A percentile compares a stretch with the other conserved stretches of the same genome.
These are phyloP conservation scores for Alaudala cheleensis DNA, from an alignment of 2,113 vertebrate genomes.

Conservation along the genomic window DNA sequence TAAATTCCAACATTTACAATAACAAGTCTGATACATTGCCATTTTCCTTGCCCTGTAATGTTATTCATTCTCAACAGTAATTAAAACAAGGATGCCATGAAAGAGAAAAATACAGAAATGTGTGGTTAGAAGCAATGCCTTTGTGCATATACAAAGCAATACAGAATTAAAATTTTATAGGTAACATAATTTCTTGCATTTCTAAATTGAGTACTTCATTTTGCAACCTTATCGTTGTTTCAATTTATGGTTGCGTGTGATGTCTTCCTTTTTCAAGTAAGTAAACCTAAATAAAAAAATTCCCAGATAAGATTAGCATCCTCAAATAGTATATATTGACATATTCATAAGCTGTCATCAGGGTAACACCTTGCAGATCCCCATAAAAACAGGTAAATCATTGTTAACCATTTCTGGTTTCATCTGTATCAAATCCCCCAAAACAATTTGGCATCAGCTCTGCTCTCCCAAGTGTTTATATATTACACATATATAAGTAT, in stretches of 20 bases:
- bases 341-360: background rate
- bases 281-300: background rate
- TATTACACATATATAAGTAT: background rate
- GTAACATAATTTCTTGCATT: slow-evolving; percentile 21
- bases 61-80: slow-evolving; percentile 20
- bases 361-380: background rate
- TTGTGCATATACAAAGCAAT: slow-evolving; percentile 25
- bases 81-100: slow-evolving; percentile 38
- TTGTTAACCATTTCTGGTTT: background rate
- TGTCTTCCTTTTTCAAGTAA: background rate
- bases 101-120: slow-evolving; percentile 29
- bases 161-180: slow-evolving; percentile 51
- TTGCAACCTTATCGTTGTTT: background rate
- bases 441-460: background rate
- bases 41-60: slow-evolving; percentile 14
- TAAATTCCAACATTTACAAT: background rate
- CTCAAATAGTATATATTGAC: background rate
- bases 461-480: background rate
- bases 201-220: background rate
- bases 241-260: background rate
- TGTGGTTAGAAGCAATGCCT: slow-evolving; percentile 1
- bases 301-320: background rate
- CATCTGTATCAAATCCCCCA: background rate
- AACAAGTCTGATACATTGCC: slow-evolving; percentile 19
- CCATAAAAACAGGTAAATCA: background rate